phyloP scores from a whole-genome alignment of 2,888 invertebrate genomes.

The Trichogramma dendrolimi region DNA sequence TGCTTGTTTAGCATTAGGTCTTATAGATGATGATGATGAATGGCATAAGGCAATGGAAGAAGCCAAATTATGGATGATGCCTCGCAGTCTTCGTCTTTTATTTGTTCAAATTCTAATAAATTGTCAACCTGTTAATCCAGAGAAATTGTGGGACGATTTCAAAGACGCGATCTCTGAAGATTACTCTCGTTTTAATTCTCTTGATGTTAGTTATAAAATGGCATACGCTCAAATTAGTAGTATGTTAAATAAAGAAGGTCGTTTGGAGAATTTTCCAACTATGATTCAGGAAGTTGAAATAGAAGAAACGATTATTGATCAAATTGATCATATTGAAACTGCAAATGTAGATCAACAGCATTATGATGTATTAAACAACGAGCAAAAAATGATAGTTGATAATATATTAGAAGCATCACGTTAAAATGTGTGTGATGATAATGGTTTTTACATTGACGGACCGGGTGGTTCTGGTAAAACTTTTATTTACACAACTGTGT shows the following conservation, averaged over 20 bases:
- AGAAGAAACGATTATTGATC: slow-evolving; percentile 15
- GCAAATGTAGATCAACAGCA: slow-evolving; percentile 4
- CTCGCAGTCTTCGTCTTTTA: slow-evolving; percentile 34
- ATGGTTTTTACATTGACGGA: too few species aligned
- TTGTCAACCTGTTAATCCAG: slow-evolving; percentile 31
- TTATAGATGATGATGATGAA: slow-evolving; percentile 26
- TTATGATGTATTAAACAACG: slow-evolving; percentile 27
- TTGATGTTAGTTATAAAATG: slow-evolving; percentile 1
- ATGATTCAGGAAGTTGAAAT: slow-evolving; percentile 25
- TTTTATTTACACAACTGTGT: too few species aligned
- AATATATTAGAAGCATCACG: slow-evolving; percentile 17
- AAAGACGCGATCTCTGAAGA: slow-evolving; percentile 30
- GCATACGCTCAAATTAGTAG: slow-evolving; percentile 13
- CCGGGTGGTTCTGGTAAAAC: too few species aligned
- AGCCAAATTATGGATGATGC: slow-evolving; percentile 25
- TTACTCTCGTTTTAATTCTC: neutral
- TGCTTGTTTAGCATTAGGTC: slow-evolving; percentile 15
- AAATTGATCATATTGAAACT: too few species aligned
- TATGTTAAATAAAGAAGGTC: slow-evolving; percentile 18
- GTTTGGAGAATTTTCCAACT: slow-evolving; percentile 18
- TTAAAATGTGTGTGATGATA: too few species aligned
- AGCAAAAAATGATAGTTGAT: slow-evolving; percentile 30
- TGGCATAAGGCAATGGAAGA: slow-evolving; percentile 19
- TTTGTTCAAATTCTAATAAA: slow-evolving; percentile 37
- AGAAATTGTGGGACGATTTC: slow-evolving; percentile 28